Evolutionary conservation across 2,797 vertebrate species (phyloP), one percentile per base, ranked within the genome.

Genomic region (Phaenicophaeus curvirostris): DNA sequence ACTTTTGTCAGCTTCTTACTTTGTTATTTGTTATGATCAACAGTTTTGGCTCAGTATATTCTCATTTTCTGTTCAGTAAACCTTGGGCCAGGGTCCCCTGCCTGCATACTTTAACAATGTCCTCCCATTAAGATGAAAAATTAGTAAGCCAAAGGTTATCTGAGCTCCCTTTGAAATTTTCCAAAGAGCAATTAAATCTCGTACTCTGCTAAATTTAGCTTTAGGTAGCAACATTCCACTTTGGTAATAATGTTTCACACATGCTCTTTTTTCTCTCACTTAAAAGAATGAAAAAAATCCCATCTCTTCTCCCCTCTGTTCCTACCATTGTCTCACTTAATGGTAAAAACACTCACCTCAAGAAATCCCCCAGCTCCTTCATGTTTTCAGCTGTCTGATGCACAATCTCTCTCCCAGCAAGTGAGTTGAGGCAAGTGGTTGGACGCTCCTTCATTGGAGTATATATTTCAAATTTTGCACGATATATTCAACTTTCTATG

Each of bases 51-150:
- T 61, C 33, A 9, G 25, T 57, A 71, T 30, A 85, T 87, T 89
- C 69, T 92, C 77, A 58, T 62, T 62, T 89, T 71, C 78, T 77
- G 25, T 76, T 92, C 46, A 37, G 66, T n/a, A 72, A 81, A 93
- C 69, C 54, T 84, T 72, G 67, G 90, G 41, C 68, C 76, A 74
- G 76, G 44, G 72, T 77, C 37, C 6, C 53, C 79, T 71, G 73
- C 61, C 57, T 71, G 57, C 0, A 0, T 33, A n/a, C 21, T 85
- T 71, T 54, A 80, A 61, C 28, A 67, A 33, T 12, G 13, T 42
- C 33, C 4, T 74, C 59, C 35, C 33, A 66, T 2, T 21, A 89
- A 81, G 50, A 42, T 76, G 73, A 88, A 89, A 94, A 93, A 84
- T 83, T 50, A 80, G 61, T 35, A 71, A 87, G 37, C 46, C 30